Base-by-base conservation (phyloP, 2,113 vertebrate species). In the Strix aluco region DNA sequence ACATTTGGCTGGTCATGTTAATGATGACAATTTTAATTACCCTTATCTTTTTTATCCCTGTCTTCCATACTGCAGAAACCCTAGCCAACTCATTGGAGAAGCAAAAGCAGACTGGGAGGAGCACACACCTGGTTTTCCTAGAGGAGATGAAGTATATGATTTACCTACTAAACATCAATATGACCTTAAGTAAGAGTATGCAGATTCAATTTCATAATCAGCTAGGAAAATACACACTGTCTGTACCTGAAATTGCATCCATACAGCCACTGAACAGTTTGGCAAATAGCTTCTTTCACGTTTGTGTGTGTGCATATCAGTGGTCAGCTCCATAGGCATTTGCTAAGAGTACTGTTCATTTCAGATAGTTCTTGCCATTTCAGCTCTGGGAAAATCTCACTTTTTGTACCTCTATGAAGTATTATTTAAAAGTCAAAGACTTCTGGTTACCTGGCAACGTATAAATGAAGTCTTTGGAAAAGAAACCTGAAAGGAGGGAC, bases 381-480 rank as follows among this genome's bases (percentile, higher is more conserved):
- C 47, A 92, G 90, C 30, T 84, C 85, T 58, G 67, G 67, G 78
- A 94, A 96, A 81, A 66, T 57, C 82, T 91, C 58, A 21, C 55
- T 65, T 97, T 96, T 96, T 93, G 59, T 78, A 78, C 66, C 61
- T 85, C 49, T 51, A 52, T 79, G 77, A 88, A 96, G 72, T 78
- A 93, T 88, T 96, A 96, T 92, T 96, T 91, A 96, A 92, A 94
- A 96, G 94, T 92, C 77, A 95, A 91, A 52, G 88, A 81, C 26
- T 77, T 55, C 67, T 52, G 46, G 95, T 98, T 98, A 96, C 98
- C 97, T 97, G 97, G 98, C 98, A 98, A 98, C 97, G 90, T 91
- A 62, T 94, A 92, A 97, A 97, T 90, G 83, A 96, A 25, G n/a
- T 81, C 38, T 54, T 86, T 88, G 85, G 93, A 90, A 97, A 95